phyloP scores from a whole-genome alignment of 2,113 vertebrate genomes.

The Anolis carolinensis region DNA sequence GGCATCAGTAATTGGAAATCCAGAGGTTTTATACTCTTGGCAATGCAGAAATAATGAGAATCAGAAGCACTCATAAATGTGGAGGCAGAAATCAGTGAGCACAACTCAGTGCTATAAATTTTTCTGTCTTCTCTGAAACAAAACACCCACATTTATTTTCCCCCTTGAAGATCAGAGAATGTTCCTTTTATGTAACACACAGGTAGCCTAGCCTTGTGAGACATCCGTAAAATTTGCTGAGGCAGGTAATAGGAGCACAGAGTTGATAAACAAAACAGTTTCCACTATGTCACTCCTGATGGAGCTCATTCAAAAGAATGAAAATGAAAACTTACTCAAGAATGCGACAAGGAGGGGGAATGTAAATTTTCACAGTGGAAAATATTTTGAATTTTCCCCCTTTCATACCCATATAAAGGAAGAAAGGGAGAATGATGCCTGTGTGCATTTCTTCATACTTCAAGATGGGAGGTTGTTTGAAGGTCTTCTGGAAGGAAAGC shows the following conservation, averaged over 20 bases:
- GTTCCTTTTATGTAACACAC: constrained; percentile 30
- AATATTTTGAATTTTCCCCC: constrained; percentile 22
- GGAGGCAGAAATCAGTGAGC: constrained; percentile 26
- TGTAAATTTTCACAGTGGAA: not conserved
- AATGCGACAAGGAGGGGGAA: not conserved
- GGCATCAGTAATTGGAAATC: constrained; percentile 71
- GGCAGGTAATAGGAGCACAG: constrained; percentile 20
- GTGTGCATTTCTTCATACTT: constrained; percentile 63
- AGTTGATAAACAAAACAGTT: constrained; percentile 34
- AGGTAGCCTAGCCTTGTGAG: not conserved
- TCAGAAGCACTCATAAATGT: constrained; percentile 61
- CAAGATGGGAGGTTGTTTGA: constrained; percentile 61
- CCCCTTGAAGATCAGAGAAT: not conserved
- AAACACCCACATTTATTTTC: constrained; percentile 47
- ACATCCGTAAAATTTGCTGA: constrained; percentile 50
- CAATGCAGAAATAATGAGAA: constrained; percentile 72
- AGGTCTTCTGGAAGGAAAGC: constrained; percentile 49
- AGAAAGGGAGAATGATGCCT: constrained; percentile 42
- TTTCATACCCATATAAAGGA: constrained; percentile 19
- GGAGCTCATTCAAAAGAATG: not conserved
- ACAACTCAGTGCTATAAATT: constrained; percentile 39
- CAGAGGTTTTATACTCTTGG: constrained; percentile 62
- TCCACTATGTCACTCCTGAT: not conserved
- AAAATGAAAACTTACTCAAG: rapidly evolving
- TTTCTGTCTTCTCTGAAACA: constrained; percentile 46